phyloP scores from a whole-genome alignment of 1,140 invertebrate species.

The Steinernema khuongi region DNA sequence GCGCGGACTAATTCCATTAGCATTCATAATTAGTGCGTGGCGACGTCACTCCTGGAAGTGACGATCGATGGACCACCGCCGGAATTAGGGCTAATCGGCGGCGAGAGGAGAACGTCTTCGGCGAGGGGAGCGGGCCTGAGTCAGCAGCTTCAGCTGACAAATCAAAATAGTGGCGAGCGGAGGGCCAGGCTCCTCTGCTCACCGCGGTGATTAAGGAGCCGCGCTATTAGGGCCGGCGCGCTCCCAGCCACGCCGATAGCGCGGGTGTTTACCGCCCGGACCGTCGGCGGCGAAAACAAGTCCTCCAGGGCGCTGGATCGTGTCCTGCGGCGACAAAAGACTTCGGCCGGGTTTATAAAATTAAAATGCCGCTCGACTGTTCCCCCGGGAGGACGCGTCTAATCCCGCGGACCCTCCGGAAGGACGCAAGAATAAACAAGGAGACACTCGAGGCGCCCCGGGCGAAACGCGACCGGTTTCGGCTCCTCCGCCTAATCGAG shows the following conservation, averaged over 20 bases:
- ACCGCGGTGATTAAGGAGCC: slow-evolving; percentile 5
- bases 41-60: slow-evolving; percentile 8
- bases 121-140: not conserved
- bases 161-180: not conserved
- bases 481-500: not conserved
- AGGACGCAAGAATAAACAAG: not conserved
- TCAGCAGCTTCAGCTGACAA: not conserved
- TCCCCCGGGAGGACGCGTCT: not conserved
- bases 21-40: not conserved
- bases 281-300: not conserved
- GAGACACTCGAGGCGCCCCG: slow-evolving; percentile 1
- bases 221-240: not conserved
- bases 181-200: not conserved
- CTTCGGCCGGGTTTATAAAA: not conserved
- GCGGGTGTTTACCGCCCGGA: not conserved
- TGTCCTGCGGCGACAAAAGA: not conserved
- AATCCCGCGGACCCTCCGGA: not conserved
- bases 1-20: slow-evolving; percentile 10
- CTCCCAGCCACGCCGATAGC: not conserved
- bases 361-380: slow-evolving; percentile 7
- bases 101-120: not conserved
- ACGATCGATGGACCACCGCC: not conserved
- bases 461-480: not conserved
- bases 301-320: not conserved
- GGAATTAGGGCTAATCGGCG: slow-evolving; percentile 1